phyloP scores from a whole-genome alignment of 1,140 invertebrate species.

The Aleiodes sp. region DNA sequence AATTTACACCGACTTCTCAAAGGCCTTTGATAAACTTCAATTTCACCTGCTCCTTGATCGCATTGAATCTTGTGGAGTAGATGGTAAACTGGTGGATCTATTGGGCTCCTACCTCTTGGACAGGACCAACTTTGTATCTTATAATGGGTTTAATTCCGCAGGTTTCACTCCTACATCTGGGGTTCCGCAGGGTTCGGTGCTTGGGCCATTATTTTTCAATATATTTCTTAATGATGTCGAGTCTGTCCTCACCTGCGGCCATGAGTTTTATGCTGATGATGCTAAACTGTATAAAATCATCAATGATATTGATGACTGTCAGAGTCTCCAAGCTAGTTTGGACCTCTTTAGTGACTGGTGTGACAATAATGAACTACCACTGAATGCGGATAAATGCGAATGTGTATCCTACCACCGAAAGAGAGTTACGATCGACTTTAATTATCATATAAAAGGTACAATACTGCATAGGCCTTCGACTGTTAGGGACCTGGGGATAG shows the following conservation, averaged over 20 bases:
- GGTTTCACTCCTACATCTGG: constrained; percentile 8
- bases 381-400: constrained; percentile 27
- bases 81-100: constrained; percentile 17
- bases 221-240: constrained; percentile 31
- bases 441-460: neutral
- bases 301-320: neutral
- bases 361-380: neutral
- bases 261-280: constrained; percentile 33
- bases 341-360: constrained; percentile 2
- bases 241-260: neutral
- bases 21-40: constrained; percentile 39
- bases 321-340: constrained; percentile 11
- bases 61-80: constrained; percentile 23
- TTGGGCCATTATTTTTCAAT: constrained; percentile 32
- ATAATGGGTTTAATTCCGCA: neutral
- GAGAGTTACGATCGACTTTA: neutral
- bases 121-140: constrained; percentile 20
- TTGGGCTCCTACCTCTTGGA: constrained; percentile 33
- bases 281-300: constrained; percentile 24
- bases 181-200: constrained; percentile 35
- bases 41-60: constrained; percentile 24
- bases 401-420: neutral
- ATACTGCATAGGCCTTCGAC: neutral
- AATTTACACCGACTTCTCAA: constrained; percentile 37
- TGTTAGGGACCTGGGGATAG: constrained; percentile 17